These are phyloP conservation scores for Plectrocnemia conspersa DNA, from an alignment of 1,140 invertebrate species.

Conservation along the genomic window DNA sequence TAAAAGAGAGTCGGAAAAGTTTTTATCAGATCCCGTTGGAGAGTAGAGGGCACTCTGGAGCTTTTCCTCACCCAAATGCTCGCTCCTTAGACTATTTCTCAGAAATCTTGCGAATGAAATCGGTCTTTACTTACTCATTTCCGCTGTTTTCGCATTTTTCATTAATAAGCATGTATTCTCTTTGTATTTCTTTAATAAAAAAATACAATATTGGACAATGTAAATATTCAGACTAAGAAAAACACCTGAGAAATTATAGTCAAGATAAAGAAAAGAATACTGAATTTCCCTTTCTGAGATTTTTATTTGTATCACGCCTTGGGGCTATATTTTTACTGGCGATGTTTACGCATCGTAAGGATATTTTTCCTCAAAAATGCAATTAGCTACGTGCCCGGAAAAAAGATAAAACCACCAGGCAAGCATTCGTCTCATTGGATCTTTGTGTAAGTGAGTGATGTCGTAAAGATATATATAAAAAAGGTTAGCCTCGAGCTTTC, in stretches of 20 bases:
- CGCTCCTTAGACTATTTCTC: constrained; percentile 25
- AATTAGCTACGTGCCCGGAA: no score
- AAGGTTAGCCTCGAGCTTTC: constrained; percentile 2
- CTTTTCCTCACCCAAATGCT: constrained; percentile 8
- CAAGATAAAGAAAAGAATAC: constrained; percentile 19
- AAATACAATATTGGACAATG: constrained; percentile 22
- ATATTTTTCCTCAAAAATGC: no score
- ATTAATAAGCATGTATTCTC: constrained; percentile 4
- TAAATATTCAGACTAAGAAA: constrained; percentile 28
- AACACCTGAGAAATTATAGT: constrained; percentile 35
- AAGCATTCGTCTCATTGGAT: no score
- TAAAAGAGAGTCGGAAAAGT: constrained; percentile 30
- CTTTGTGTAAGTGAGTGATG: no score
- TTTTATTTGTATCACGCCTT: constrained; percentile 18
- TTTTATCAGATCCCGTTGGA: constrained; percentile 32
- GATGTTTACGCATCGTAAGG: no score
- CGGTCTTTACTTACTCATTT: constrained; percentile 34
- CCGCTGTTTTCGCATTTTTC: constrained; percentile 16
- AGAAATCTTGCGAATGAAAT: constrained; percentile 35
- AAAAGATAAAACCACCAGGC: no score
- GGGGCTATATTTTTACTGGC: constrained; percentile 10
- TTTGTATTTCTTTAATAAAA: not conserved
- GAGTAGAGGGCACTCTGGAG: constrained; percentile 22
- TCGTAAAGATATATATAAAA: no score
- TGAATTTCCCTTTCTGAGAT: constrained; percentile 6